A percentile compares a stretch with the other conserved stretches of the same genome.
phyloP scores from a whole-genome alignment of 2,888 invertebrate genomes.

The Cheilosia pagana region DNA sequence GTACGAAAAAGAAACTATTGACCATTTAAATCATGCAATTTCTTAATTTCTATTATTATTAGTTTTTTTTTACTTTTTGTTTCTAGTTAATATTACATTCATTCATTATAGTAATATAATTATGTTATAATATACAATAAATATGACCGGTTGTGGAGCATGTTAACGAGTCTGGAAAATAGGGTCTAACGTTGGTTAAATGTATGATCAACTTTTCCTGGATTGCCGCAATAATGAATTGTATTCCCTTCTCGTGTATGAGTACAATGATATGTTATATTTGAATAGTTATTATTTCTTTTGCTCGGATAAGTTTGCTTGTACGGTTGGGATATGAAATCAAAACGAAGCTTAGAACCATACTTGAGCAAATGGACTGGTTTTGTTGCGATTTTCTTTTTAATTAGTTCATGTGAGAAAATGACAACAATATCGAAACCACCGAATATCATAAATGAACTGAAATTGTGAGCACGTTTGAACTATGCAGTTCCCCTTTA shows the following conservation, averaged over 20 bases:
- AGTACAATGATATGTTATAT: constrained; percentile 24
- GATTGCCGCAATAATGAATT: neutral
- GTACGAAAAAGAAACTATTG: neutral
- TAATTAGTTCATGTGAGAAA: too few species aligned
- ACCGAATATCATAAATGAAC: too few species aligned
- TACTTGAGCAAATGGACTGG: too few species aligned
- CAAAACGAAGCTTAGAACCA: too few species aligned
- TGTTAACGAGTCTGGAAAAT: neutral
- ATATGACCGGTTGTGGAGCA: neutral
- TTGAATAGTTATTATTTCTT: neutral
- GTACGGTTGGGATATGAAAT: too few species aligned
- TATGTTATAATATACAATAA: neutral
- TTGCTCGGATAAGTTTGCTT: neutral
- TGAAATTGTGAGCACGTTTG: too few species aligned
- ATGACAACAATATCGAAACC: too few species aligned
- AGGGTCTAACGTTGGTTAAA: too few species aligned
- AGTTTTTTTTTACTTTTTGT: neutral
- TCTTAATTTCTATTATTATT: neutral
- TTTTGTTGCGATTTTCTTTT: too few species aligned
- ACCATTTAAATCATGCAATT: neutral
- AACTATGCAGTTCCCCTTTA: too few species aligned
- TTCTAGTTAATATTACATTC: neutral
- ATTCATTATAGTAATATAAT: neutral
- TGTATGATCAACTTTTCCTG: neutral
- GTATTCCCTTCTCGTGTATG: neutral